Evolutionary conservation across 1,140 invertebrate species (phyloP), one percentile per base, ranked within the genome.

Genomic region (Xylocopa sonorina): DNA sequence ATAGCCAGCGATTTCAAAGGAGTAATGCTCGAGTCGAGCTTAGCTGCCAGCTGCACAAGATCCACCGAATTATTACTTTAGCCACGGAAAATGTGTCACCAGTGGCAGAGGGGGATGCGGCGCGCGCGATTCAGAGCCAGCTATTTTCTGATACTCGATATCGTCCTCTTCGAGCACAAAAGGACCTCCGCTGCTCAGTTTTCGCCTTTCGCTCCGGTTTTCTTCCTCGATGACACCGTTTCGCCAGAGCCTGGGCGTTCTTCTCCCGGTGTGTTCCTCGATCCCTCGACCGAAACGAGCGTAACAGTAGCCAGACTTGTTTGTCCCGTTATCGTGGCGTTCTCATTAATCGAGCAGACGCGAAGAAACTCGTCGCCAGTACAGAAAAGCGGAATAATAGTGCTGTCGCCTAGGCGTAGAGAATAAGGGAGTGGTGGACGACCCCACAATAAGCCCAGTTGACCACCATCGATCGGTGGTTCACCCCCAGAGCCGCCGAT

Each of bases 381-480:
- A 38, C 34, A 14, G 18, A 27, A 16, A 14, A 0, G 0, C 18
- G 34, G 18, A n/a, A 7, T 24, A 27, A 12, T 14, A 68, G n/a
- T 16, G 41, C 18, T 21, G 38, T 4, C 24, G 64, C 29, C 24
- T 38, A 18, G 21, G 51, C 24, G n/a, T 12, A 9, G 74, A 48
- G 63, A 41, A 43, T 21, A 6, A 29, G 74, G 51, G 63, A 51
- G 48, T 38, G 63, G 58, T 64, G 32, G 32, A 27, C 29, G 74
- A 46, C 16, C 32, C 74, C 24, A 69, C 74, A 48, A 77, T 77
- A 51, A 69, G 64, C 64, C 51, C 51, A 69, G 74, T 76, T 77
- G 74, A 77, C 74, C 74, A 58, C 27, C 74, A 79, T 79, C 77
- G 77, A 74, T 74, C 77, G 68, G 69, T 10, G 72, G 78, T 80